Base-by-base conservation (phyloP, 1,140 invertebrate genomes). In the Pseudoatta argentina region DNA sequence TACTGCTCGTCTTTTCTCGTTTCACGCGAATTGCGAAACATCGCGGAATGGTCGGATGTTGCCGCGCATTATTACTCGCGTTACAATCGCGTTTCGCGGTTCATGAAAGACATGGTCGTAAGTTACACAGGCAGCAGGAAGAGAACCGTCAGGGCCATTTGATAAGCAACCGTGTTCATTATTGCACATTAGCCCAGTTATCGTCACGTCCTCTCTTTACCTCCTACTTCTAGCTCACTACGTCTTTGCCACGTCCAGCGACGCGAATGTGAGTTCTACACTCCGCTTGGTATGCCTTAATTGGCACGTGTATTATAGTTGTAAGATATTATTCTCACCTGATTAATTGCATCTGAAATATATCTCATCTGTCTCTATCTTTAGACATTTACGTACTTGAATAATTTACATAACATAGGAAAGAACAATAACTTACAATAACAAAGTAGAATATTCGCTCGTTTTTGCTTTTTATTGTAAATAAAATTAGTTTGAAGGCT, bases 111-210 rank as follows among this genome's bases (percentile, higher is more conserved):
- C 59, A 71, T 72, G 66, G 59, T 53, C 59, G 61, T 51, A 79
- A 88, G 86, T 91, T 76, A 88, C 57, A 69, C 78, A 77, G 87
- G 87, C 87, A 81, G 87, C 90, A 91, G 90, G 90, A 91, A 91
- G 90, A 91, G 90, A 88, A 85, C 83, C 89, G 90, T 91, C 90
- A 91, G 90, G 90, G 89, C 89, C 90, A 91, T 91, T 91, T 91
- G 90, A 91, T 91, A 91, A 91, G 90, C 90, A 91, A 88, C 81
- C 87, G 55, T 91, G 90, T 88, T 91, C 90, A 91, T 91, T 91
- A 91, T 88, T 89, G 91, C 89, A 83, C 76, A 91, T 92, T 92
- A 91, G 87, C 91, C 86, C 85, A 87, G 91, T 92, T 92, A 91
- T 92, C 89, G 85, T 92, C 87, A 87, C 86, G 88, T 89, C 87